phyloP scores from a whole-genome alignment of 2,888 invertebrate species.

The Ischnura elegans region DNA sequence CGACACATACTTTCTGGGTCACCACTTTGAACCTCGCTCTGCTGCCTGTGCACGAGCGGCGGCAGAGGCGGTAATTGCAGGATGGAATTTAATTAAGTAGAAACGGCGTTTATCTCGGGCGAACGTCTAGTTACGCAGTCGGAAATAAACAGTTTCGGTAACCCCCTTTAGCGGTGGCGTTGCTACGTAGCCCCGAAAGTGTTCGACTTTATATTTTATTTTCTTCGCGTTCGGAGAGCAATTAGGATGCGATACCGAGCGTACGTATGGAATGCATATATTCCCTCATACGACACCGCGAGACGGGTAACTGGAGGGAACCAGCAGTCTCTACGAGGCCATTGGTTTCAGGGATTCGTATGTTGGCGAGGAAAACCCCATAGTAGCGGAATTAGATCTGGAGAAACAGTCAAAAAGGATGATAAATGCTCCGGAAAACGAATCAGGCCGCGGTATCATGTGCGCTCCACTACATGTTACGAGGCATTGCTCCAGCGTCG shows the following conservation, averaged over 20 bases:
- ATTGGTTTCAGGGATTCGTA: background rate
- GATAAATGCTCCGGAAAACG: background rate
- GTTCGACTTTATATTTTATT: background rate
- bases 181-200: too few relatives aligned
- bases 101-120: conserved; percentile 20
- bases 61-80: background rate
- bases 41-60: background rate
- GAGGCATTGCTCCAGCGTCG: too few relatives aligned
- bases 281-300: background rate
- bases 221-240: background rate
- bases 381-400: background rate
- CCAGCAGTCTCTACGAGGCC: background rate
- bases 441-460: background rate
- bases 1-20: background rate
- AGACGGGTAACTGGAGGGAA: background rate
- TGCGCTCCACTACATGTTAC: too few relatives aligned
- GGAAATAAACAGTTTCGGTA: conserved; percentile 6
- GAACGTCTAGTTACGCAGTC: background rate
- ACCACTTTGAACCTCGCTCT: background rate
- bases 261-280: background rate
- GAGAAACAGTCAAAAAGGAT: background rate
- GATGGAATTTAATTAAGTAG: conserved; percentile 31
- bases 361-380: background rate
- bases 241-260: background rate
- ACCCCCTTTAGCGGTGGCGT: background rate